Evolutionary conservation across 1,140 invertebrate genomes (phyloP).

Genomic region (Asbolus verrucosus): DNA sequence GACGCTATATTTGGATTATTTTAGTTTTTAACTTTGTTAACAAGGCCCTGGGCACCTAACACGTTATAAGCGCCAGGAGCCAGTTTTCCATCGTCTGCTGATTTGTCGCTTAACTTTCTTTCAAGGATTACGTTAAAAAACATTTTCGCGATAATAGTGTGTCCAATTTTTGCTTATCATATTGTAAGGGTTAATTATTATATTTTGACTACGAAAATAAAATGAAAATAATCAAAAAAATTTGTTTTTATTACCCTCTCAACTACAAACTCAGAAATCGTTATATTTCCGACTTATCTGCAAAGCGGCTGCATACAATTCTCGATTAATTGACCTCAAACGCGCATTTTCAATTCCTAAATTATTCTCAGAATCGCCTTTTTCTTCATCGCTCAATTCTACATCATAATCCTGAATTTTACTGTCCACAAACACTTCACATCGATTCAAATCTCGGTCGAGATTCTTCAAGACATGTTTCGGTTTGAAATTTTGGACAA

Average conservation of each 20-base stretch:
- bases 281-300: slow-evolving; percentile 54
- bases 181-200: slow-evolving; percentile 62
- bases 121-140: slow-evolving; percentile 41
- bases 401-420: slow-evolving; percentile 53
- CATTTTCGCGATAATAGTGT: slow-evolving; percentile 58
- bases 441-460: slow-evolving; percentile 53
- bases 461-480: slow-evolving; percentile 54
- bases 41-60: background rate
- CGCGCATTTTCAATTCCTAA: slow-evolving; percentile 50
- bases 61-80: background rate
- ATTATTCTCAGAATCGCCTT: slow-evolving; percentile 23
- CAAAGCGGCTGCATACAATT: slow-evolving; percentile 55
- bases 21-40: slow-evolving; percentile 3
- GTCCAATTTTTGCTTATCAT: slow-evolving; percentile 61
- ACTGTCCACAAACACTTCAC: slow-evolving; percentile 49
- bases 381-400: slow-evolving; percentile 54
- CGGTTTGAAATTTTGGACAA: slow-evolving; percentile 55
- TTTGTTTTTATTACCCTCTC: background rate
- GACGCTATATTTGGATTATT: slow-evolving; percentile 39
- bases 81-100: slow-evolving; percentile 20
- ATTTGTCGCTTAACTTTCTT: slow-evolving; percentile 36
- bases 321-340: slow-evolving; percentile 54
- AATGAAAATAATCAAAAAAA: slow-evolving; percentile 29
- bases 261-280: slow-evolving; percentile 13
- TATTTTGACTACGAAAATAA: slow-evolving; percentile 62